Base-by-base conservation (phyloP, 2,113 vertebrate genomes). In the Leucosticte australis region DNA sequence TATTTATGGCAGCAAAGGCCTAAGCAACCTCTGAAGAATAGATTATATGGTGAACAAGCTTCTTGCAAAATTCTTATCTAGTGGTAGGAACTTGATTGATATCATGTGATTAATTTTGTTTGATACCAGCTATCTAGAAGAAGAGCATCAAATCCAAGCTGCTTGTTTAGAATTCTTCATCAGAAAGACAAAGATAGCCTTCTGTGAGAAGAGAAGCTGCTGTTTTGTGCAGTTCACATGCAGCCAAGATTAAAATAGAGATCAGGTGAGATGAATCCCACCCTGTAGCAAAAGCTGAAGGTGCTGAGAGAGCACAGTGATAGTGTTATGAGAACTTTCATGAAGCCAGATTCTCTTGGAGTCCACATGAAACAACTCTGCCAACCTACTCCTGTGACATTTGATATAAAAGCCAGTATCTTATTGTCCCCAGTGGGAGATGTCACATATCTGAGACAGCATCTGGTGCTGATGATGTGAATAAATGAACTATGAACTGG, bases 391-490 rank as follows among this genome's bases (percentile, higher is more conserved):
- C 12, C 41, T 20, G 13, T 92, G 82, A 77, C 71, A 37, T 81
- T 70, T 93, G 28, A 56, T 90, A 22, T 27, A 55, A 93, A 88
- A 71, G 7, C 19, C 8, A 55, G 1, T 23, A 33, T 86, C 24
- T 49, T 50, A 68, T 33, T 89, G 52, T 94, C 33, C 73, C 14
- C 79, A 35, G 28, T 68, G 37, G 41, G 60, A 93, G 52, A 87
- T 60, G 69, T 56, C 74, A 73, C 49, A 1, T 93, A 84, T 92
- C 91, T 87, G 70, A 91, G 64, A 37, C 46, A 63, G 37, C 68
- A 90, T 79, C 91, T 96, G 94, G 71, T 94, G 37, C 56, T 56
- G 71, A 30, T 70, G 70, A 63, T 93, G 46, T 73, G 53, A 90
- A 76, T 86, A 75, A 95, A 91, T 83, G 88, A 81, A 28, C 85